phyloP scores from a whole-genome alignment of 2,797 vertebrate genomes.

The Notolabrus celidotus region DNA sequence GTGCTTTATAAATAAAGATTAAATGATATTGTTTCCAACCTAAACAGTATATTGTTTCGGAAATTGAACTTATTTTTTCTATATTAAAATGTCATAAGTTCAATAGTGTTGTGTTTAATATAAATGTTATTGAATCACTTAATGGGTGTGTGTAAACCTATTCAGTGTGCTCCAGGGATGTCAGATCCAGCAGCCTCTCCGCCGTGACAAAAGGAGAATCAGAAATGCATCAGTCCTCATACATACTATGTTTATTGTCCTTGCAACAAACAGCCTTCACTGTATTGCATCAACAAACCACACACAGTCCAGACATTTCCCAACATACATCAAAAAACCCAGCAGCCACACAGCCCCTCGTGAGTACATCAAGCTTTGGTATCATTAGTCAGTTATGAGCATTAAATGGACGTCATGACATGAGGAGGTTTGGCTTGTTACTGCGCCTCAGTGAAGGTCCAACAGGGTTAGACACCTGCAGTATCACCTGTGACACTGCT shows the following conservation, averaged over 20 bases:
- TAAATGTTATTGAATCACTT: no score
- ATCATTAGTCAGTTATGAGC: conserved; percentile 60
- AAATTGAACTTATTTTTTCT: no score
- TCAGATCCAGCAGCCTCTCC: no score
- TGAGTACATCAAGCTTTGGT: conserved; percentile 69
- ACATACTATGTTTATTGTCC: conserved; percentile 4
- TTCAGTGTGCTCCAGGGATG: no score
- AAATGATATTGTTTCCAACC: no score
- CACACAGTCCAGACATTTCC: conserved; percentile 39
- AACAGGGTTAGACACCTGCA: not conserved
- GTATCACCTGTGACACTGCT: not conserved
- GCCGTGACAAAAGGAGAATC: not conserved
- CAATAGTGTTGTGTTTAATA: no score
- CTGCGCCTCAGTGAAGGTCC: not conserved
- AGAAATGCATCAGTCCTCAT: not conserved
- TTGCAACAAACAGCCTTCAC: conserved; percentile 22
- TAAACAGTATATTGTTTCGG: no score
- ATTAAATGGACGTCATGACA: conserved; percentile 14
- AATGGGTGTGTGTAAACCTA: no score
- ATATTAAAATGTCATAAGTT: no score
- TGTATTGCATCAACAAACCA: conserved; percentile 37
- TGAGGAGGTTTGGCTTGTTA: conserved; percentile 30
- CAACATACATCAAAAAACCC: conserved; percentile 14
- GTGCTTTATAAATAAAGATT: no score
- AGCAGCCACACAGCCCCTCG: conserved; percentile 14